Base-by-base conservation (phyloP, 2,888 invertebrate genomes). In the Pasiphila rectangulata region DNA sequence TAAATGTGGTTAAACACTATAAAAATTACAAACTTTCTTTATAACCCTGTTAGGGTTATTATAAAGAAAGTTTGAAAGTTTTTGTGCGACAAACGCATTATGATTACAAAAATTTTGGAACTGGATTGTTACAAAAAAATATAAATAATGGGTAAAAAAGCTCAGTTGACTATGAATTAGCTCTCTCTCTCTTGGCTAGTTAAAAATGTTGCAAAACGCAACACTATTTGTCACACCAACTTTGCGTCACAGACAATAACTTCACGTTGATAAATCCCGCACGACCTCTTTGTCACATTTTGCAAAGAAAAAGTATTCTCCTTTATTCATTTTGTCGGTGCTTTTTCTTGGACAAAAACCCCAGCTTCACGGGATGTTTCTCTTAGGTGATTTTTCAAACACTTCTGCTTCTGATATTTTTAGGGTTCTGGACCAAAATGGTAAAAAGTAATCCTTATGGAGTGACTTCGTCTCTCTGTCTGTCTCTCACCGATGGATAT, bases 241-340 rank as follows among this genome's bases (percentile, higher is more conserved):
- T 84, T 82, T 77, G 64, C 73, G 80, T 81, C 81, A 74, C 75
- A 67, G 77, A 82, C 78, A 81, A 83, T 83, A 83, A 82, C 78
- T 83, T 69, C 69, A 71, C 75, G 81, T 71, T 77, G 79, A 75
- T 74, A 81, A 81, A 79, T 83, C 81, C 79, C 78, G 74, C 73
- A 73, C 75, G 76, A 71, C 70, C 78, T 76, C 79, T 79, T 83
- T 83, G 79, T 84, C 76, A 82, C 75, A 78, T 83, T 83, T 82
- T 72, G 71, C 72, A 61, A 75, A 78, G 81, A 75, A 83, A 81
- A 82, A 77, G 72, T 74, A 67, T 66, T 68, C 65, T 61, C 57
- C 64, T 70, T 76, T 76, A 74, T 82, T 79, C 74, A 73, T 80
- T 82, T 78, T 71, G 70, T 68, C 69, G 61, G 60, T 67, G 64